Evolutionary conservation across 92 coral and sea anemone species (phyloP).

Genomic region (Heliopora coerulea): DNA sequence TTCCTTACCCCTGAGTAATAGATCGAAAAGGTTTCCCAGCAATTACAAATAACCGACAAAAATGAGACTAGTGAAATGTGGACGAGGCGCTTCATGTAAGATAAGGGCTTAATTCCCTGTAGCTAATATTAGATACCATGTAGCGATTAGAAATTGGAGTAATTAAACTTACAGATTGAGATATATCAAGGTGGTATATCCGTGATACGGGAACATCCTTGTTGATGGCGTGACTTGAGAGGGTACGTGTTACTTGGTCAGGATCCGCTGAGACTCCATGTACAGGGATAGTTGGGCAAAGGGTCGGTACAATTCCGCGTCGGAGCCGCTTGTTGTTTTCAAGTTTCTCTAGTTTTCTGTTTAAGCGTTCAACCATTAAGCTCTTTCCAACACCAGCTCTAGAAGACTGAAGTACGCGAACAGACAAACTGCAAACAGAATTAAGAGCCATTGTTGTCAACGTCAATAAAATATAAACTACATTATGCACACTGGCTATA

Average conservation of each 20-base stretch:
- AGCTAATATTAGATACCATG: too few species aligned
- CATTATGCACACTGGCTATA: too few species aligned
- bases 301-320: conserved; percentile 41
- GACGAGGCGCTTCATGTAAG: too few species aligned
- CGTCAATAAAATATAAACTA: too few species aligned
- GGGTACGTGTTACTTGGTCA: conserved; percentile 51
- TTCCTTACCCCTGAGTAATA: too few species aligned
- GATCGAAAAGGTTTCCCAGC: too few species aligned
- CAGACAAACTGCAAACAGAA: conserved; percentile 61
- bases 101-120: too few species aligned
- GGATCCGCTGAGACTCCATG: conserved; percentile 67
- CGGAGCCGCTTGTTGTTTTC: conserved; percentile 55
- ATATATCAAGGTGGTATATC: conserved; percentile 81
- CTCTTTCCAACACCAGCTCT: conserved; percentile 86
- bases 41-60: too few species aligned
- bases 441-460: neutral
- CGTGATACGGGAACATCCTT: conserved; percentile 77
- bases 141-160: too few species aligned
- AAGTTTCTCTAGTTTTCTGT: conserved; percentile 46
- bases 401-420: conserved; percentile 64
- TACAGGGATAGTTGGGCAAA: conserved; percentile 69
- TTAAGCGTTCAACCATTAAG: conserved; percentile 59
- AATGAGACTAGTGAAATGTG: too few species aligned
- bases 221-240: conserved; percentile 59
- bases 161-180: conserved; percentile 68